Conservation (phyloP, 2,113 vertebrate genomes). For the Coracopsis vasa region DNA sequence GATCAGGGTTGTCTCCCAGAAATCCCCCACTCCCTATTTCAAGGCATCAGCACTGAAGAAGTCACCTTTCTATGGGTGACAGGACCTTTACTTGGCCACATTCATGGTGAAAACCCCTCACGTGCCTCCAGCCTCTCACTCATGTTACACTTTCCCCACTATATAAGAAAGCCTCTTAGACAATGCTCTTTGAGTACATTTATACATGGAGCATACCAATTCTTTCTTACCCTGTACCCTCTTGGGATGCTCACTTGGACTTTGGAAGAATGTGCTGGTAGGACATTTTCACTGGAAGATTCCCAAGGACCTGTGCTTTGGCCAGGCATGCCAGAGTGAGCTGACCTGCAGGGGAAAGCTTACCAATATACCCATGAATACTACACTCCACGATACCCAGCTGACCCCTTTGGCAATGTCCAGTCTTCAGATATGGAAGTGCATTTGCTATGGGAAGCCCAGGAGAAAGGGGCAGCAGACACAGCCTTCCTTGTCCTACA, state of each 20-base stretch:
- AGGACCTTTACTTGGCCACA: neutral
- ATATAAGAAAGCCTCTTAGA: neutral
- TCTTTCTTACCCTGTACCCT: neutral
- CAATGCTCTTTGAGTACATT: neutral
- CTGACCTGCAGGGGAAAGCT: neutral
- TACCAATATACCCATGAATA: neutral
- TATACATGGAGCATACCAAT: fast-evolving
- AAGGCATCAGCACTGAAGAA: neutral
- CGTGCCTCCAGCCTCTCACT: neutral
- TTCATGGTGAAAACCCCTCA: neutral
- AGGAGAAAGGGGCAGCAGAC: neutral
- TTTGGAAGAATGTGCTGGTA: neutral
- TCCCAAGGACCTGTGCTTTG: neutral
- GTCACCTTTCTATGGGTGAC: neutral
- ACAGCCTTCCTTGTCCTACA: neutral
- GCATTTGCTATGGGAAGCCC: neutral
- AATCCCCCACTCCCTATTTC: neutral
- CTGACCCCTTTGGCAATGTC: neutral
- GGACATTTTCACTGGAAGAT: neutral
- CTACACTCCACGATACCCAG: fast-evolving
- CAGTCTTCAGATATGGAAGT: neutral
- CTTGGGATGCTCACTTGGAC: neutral
- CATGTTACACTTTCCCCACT: neutral
- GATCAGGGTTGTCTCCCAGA: neutral
- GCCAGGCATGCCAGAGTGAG: neutral